These are phyloP conservation scores for Zaprionus capensis DNA, from an alignment of 1,140 invertebrate genomes.

Conservation along the genomic window DNA sequence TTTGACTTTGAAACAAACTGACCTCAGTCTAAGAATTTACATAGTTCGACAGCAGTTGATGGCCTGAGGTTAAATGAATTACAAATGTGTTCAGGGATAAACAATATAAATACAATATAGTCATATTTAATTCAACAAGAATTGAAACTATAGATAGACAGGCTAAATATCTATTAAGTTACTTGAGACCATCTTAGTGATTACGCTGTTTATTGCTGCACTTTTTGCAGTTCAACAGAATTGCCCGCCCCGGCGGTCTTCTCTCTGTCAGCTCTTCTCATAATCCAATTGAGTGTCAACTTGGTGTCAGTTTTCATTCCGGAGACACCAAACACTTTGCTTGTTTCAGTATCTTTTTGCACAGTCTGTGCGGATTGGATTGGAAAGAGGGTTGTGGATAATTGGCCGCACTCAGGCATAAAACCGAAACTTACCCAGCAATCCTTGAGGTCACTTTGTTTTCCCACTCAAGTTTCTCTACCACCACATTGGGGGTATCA, in stretches of 20 bases:
- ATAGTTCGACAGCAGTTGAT: conserved; percentile 25
- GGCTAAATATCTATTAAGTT: neutral
- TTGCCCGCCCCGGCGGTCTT: conserved; percentile 24
- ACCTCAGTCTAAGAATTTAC: conserved; percentile 42
- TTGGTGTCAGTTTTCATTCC: conserved; percentile 72
- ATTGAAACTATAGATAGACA: neutral
- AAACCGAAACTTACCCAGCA: conserved; percentile 53
- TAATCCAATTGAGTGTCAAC: conserved; percentile 72
- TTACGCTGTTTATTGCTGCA: neutral
- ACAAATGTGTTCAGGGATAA: conserved; percentile 16
- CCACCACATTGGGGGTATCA: conserved; percentile 14
- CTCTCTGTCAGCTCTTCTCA: conserved; percentile 26
- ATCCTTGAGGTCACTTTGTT: conserved; percentile 61
- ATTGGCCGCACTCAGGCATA: conserved; percentile 63
- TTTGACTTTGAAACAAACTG: conserved; percentile 25
- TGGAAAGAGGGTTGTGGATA: conserved; percentile 40
- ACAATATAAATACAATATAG: conserved; percentile 13
- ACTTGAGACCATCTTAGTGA: neutral
- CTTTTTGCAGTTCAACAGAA: conserved; percentile 28
- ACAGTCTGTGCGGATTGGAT: neutral
- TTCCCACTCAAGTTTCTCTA: conserved; percentile 31
- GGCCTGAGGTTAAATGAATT: conserved; percentile 14
- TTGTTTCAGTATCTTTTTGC: neutral
- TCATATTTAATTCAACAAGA: neutral
- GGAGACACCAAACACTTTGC: conserved; percentile 38